Evolutionary conservation across 2,888 invertebrate genomes (phyloP).

Genomic region (Aporophyla lueneburgensis): DNA sequence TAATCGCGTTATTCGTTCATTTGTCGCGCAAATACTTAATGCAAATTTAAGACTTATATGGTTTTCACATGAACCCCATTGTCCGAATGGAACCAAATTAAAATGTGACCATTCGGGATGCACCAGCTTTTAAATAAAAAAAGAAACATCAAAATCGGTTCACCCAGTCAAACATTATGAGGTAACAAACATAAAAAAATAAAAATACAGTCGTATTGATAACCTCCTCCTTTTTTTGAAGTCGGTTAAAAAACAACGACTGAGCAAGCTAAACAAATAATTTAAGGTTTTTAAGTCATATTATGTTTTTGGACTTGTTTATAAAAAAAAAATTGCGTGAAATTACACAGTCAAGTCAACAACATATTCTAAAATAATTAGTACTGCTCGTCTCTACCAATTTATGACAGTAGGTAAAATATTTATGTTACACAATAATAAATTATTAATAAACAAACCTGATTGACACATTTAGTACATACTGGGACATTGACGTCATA

Average conservation of each 20-base stretch:
- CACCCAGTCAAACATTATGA: too few species aligned
- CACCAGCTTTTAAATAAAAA: too few species aligned
- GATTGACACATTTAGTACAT: constrained; percentile 36
- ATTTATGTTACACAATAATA: constrained; percentile 9
- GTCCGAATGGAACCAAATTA: too few species aligned
- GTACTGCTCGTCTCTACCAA: background rate
- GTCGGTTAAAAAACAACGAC: background rate
- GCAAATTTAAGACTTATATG: too few species aligned
- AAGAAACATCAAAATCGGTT: too few species aligned
- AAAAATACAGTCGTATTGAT: too few species aligned
- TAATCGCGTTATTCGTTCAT: too few species aligned
- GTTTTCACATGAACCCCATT: too few species aligned
- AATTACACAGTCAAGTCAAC: background rate
- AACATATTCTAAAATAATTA: background rate
- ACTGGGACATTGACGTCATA: constrained; percentile 63
- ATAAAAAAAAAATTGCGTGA: background rate
- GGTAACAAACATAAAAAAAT: too few species aligned
- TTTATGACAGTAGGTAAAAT: constrained; percentile 23
- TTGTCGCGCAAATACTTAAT: too few species aligned
- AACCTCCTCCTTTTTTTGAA: too few species aligned
- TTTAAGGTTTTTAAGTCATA: background rate
- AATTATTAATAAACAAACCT: constrained; percentile 17
- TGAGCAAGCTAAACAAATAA: background rate
- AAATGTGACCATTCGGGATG: too few species aligned
- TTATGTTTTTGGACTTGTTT: background rate